Percentiles rank a stretch among this genome's conserved stretches.
phyloP scores from a whole-genome alignment of 2,888 invertebrate species.

The Lobophora halterata region DNA sequence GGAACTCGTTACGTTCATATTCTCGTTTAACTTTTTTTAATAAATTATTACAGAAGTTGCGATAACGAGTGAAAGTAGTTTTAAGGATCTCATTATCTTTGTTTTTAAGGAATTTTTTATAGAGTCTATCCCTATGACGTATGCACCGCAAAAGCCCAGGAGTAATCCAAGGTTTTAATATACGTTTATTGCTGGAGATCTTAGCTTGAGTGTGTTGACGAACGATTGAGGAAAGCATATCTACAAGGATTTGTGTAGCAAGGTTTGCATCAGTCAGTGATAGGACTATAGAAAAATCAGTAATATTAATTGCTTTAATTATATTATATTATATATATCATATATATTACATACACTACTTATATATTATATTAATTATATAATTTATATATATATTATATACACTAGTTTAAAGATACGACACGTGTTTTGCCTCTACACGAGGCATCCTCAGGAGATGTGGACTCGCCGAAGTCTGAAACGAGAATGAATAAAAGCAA shows the following conservation, averaged over 20 bases:
- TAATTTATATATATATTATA: too few relatives aligned
- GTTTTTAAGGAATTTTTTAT: constrained; percentile 1
- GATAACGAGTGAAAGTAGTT: constrained; percentile 10
- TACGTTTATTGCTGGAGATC: neutral
- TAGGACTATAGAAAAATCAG: too few relatives aligned
- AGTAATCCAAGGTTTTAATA: constrained; percentile 14
- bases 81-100: constrained; percentile 4
- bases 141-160: constrained; percentile 17
- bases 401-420: too few relatives aligned
- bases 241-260: neutral
- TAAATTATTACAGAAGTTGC: constrained; percentile 15
- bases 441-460: too few relatives aligned
- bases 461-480: too few relatives aligned
- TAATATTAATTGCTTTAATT: too few relatives aligned
- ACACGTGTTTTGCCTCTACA: too few relatives aligned
- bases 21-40: constrained; percentile 11
- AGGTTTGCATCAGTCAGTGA: too few relatives aligned
- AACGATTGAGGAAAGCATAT: neutral
- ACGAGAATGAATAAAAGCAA: too few relatives aligned
- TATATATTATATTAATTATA: too few relatives aligned
- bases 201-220: neutral
- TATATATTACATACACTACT: too few relatives aligned
- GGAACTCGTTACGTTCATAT: constrained; percentile 12
- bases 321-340: too few relatives aligned
- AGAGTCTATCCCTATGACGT: constrained; percentile 13